A percentile compares a stretch with the other conserved stretches of the same genome.
These are phyloP conservation scores for Cabera pusaria DNA, from an alignment of 2,888 invertebrate genomes.

Conservation along the genomic window DNA sequence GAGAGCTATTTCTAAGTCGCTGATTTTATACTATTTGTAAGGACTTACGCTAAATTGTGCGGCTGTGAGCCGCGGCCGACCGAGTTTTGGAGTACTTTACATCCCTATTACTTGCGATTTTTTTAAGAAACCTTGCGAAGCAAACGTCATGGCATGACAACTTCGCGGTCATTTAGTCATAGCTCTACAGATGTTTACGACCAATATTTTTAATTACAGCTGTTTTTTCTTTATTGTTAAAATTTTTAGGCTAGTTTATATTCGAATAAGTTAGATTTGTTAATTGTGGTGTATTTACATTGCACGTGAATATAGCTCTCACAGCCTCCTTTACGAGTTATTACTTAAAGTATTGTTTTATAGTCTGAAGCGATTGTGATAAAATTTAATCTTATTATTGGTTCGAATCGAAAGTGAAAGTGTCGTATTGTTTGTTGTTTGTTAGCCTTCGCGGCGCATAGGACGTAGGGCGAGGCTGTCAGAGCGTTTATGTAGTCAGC, in stretches of 20 bases:
- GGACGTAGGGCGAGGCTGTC: constrained; percentile 65
- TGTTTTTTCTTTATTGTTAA: constrained; percentile 79
- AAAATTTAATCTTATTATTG: constrained; percentile 70
- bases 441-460: constrained; percentile 51
- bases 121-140: constrained; percentile 58
- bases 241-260: constrained; percentile 83
- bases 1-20: constrained; percentile 84
- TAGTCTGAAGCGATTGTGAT: constrained; percentile 80
- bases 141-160: constrained; percentile 80
- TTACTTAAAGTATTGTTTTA: constrained; percentile 65
- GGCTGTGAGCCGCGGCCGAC: constrained; percentile 70
- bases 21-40: constrained; percentile 74
- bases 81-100: constrained; percentile 81
- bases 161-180: constrained; percentile 77
- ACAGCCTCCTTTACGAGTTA: constrained; percentile 70
- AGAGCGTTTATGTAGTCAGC: constrained; percentile 82
- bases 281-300: constrained; percentile 80
- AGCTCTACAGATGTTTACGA: constrained; percentile 80
- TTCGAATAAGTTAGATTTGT: constrained; percentile 82
- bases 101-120: constrained; percentile 71
- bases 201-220: constrained; percentile 75
- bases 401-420: constrained; percentile 54
- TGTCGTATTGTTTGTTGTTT: constrained; percentile 72
- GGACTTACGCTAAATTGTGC: constrained; percentile 60
- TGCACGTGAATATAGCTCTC: constrained; percentile 77